Percentiles rank a stretch among this genome's conserved stretches.
Conservation (phyloP, 1,140 invertebrate species). For the Cyclina sinensis region DNA sequence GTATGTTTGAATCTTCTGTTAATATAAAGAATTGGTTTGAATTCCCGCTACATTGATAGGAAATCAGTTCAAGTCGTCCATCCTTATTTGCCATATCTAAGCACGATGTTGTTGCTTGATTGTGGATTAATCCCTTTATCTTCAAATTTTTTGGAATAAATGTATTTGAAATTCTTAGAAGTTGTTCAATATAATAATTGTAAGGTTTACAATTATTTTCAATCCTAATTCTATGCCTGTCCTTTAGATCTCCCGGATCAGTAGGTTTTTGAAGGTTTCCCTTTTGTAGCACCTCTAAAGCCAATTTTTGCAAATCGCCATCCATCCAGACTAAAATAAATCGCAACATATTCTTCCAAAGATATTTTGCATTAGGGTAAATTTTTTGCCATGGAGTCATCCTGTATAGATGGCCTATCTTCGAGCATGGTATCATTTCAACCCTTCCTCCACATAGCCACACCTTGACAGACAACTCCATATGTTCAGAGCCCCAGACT, state of each 20-base stretch:
- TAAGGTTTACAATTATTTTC: conserved; percentile 40
- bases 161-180: conserved; percentile 5
- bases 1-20: conserved; percentile 32
- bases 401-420: conserved; percentile 93
- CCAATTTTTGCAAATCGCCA: conserved; percentile 7
- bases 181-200: conserved; percentile 30
- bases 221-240: not conserved
- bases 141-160: not conserved
- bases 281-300: conserved; percentile 11
- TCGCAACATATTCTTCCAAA: conserved; percentile 33
- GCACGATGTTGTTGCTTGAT: not conserved
- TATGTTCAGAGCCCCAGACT: conserved; percentile 98
- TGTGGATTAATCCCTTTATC: not conserved
- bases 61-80: not conserved
- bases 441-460: conserved; percentile 98
- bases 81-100: not conserved
- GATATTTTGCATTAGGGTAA: not conserved
- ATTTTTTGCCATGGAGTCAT: conserved; percentile 10
- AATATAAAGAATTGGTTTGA: conserved; percentile 37
- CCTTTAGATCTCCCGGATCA: conserved; percentile 5
- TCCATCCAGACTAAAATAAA: conserved; percentile 48
- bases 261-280: not conserved
- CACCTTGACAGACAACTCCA: conserved; percentile 99
- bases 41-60: not conserved
- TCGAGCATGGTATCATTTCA: conserved; percentile 98